Conservation (phyloP, 2,888 invertebrate genomes). For the Ormyrus nitidulus region DNA sequence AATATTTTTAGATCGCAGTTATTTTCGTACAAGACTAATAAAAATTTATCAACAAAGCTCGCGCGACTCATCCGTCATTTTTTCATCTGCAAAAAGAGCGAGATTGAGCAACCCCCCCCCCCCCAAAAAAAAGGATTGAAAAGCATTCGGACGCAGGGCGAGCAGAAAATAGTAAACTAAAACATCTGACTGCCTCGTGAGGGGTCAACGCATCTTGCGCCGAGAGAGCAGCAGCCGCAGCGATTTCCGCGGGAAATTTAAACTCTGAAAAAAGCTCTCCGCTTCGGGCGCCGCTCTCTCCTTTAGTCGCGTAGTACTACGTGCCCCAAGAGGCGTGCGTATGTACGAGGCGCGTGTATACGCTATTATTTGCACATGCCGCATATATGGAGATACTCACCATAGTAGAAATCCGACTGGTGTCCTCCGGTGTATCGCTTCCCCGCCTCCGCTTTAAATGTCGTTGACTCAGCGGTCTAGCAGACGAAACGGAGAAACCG, state of each 20-base stretch:
- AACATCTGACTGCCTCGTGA: constrained; percentile 41
- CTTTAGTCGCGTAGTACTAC: background rate
- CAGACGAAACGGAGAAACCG: no score
- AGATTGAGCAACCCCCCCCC: background rate
- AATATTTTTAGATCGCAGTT: constrained; percentile 32
- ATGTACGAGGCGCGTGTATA: background rate
- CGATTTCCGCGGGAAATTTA: constrained; percentile 53
- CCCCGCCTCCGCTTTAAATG: no score
- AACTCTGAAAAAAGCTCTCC: constrained; percentile 33
- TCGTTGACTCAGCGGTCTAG: no score
- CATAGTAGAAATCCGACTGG: no score
- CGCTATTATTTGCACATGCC: no score
- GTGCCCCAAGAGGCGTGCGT: background rate
- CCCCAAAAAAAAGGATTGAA: background rate
- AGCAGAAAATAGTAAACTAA: constrained; percentile 12
- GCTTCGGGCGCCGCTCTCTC: no score
- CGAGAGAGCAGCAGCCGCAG: constrained; percentile 11
- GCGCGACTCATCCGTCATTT: background rate
- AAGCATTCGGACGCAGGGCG: background rate
- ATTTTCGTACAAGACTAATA: constrained; percentile 3
- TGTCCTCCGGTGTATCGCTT: no score
- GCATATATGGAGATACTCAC: no score
- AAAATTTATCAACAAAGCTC: constrained; percentile 24
- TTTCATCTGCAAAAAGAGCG: background rate
- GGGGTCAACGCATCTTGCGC: constrained; percentile 52